These are phyloP conservation scores for Tenthredo livida DNA, from an alignment of 2,888 invertebrate species.

Conservation along the genomic window DNA sequence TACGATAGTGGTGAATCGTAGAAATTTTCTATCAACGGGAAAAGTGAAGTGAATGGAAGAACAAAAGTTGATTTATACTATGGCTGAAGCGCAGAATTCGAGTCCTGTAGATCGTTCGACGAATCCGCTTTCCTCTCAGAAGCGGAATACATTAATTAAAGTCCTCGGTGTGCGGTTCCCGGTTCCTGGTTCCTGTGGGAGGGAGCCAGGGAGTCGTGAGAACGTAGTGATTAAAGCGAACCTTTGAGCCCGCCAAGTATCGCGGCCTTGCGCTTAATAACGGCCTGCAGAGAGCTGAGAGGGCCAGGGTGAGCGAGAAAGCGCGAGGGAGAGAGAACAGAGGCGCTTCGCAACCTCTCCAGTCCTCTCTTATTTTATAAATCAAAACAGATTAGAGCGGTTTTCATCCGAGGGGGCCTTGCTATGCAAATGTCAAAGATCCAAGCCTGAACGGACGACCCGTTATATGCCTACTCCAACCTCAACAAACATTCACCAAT, in stretches of 20 bases:
- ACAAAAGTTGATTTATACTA: background rate
- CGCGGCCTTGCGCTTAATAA: constrained; percentile 52
- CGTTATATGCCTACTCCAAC: constrained; percentile 49
- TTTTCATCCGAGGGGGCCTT: constrained; percentile 52
- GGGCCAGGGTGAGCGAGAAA: constrained; percentile 18
- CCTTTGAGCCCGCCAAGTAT: constrained; percentile 53
- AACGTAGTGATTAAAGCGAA: constrained; percentile 52
- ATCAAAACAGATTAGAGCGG: constrained; percentile 56
- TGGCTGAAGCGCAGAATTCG: background rate
- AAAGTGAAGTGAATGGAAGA: background rate
- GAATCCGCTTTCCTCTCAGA: constrained; percentile 41
- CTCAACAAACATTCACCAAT: constrained; percentile 53
- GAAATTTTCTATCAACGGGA: background rate
- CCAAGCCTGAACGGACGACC: constrained; percentile 39
- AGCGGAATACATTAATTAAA: constrained; percentile 53
- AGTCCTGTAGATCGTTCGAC: constrained; percentile 36
- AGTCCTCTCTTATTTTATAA: constrained; percentile 54
- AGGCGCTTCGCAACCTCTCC: constrained; percentile 47
- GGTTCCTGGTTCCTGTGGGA: constrained; percentile 52
- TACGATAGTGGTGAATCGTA: background rate
- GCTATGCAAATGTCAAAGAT: constrained; percentile 53
- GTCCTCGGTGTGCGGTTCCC: constrained; percentile 48
- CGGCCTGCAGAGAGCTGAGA: constrained; percentile 48
- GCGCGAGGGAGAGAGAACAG: constrained; percentile 23
- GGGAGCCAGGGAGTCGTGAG: constrained; percentile 49